Base-by-base conservation (phyloP, 2,113 vertebrate species). In the Festucalex cinctus region DNA sequence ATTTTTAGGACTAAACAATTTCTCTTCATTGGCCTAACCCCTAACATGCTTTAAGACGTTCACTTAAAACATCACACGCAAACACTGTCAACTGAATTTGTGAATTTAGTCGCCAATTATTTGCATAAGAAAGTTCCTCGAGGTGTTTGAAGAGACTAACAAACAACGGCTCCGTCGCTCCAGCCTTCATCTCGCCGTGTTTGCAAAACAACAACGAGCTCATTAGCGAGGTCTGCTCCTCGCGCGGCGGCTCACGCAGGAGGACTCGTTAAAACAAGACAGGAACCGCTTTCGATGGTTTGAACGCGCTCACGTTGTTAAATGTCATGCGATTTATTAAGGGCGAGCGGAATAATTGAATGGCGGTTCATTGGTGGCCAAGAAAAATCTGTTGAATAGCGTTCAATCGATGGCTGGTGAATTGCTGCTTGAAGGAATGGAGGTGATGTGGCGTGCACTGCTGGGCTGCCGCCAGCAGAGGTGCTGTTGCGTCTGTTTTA, bases 201-300 rank as follows among this genome's bases (percentile, higher is more conserved):
- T 62, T 43, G 60, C 60, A 26, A n/a, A 62, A 43, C 39, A 61
- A 61, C 59, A 26, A 62, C 26, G 37, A 26, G 60, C 60, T 62
- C 60, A 62, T 62, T 62, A 43, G 22, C 5, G 39, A 43, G 14
- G 13, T 41, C 60, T 62, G 37, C 37, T 24, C 60, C 60, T 26
- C 14, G 43, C 39, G 3, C 60, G 8, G 39, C 60, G 9, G 37
- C 16, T 39, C 60, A 17, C 3, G 22, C n/a, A 43, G 37, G 39
- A 43, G 17, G 37, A 26, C 60, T 62, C 60, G 26, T 62, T 43
- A 24, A 43, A 62, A 62, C n/a, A 16, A n/a, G 39, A 26, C 39
- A 26, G 14, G 60, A 62, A 62, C 6, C 39, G 6, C 37, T 62
- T 43, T 26, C 14, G 3, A 16, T 24, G 60, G 43, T 62, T 39